phyloP scores from a whole-genome alignment of 2,113 vertebrate species.

The Phylloscopus trochilus region DNA sequence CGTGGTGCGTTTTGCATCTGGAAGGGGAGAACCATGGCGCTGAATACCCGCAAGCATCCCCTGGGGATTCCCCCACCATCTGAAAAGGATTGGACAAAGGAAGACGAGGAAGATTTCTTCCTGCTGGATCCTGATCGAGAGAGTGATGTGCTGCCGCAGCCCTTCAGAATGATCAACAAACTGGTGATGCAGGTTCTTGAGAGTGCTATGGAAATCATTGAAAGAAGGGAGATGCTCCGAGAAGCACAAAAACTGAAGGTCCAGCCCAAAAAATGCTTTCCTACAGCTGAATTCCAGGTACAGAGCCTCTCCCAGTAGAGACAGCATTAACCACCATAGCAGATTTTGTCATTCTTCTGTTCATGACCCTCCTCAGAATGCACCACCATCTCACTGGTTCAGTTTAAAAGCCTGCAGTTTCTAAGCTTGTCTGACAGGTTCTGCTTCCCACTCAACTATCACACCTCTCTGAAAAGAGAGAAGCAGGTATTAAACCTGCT shows the following conservation, averaged over 20 bases:
- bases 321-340: fast-evolving
- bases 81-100: slow-evolving; percentile 67
- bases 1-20: neutral
- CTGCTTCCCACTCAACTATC: slow-evolving; percentile 12
- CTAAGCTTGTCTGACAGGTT: slow-evolving; percentile 30
- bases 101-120: slow-evolving; percentile 55
- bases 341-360: neutral
- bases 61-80: slow-evolving; percentile 62
- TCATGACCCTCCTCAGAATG: neutral
- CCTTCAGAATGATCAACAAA: slow-evolving; percentile 74
- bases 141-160: slow-evolving; percentile 70
- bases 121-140: slow-evolving; percentile 52
- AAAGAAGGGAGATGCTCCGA: slow-evolving; percentile 12
- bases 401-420: neutral
- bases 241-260: neutral
- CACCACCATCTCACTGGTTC: neutral
- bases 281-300: slow-evolving; percentile 73
- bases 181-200: slow-evolving; percentile 69
- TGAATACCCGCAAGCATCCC: neutral
- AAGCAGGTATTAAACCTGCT: neutral
- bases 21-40: slow-evolving; percentile 18
- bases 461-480: slow-evolving; percentile 5
- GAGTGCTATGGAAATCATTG: slow-evolving; percentile 68
- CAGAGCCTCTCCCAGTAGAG: neutral
- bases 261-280: slow-evolving; percentile 23